These are phyloP conservation scores for Enteromius mattozi DNA, from an alignment of 2,797 vertebrate genomes.

Conservation along the genomic window DNA sequence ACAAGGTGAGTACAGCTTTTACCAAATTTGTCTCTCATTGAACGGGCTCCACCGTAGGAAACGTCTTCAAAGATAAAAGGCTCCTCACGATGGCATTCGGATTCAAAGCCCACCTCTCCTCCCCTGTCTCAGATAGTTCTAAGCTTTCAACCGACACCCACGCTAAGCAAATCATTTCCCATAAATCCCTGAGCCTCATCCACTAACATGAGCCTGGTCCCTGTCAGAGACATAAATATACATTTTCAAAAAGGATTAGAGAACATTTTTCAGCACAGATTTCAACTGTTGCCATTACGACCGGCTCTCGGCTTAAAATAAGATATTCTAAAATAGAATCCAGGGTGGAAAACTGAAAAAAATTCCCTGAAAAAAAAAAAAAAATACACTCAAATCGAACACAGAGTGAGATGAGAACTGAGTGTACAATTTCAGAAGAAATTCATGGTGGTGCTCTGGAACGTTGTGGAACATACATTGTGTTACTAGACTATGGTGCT, in stretches of 20 bases:
- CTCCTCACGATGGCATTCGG: constrained; percentile 25
- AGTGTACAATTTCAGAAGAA: not conserved
- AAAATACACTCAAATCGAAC: not conserved
- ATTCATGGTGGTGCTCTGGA: not conserved
- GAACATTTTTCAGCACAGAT: constrained; percentile 48
- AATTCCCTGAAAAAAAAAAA: not conserved
- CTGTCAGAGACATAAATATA: constrained; percentile 57
- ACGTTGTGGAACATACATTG: not conserved
- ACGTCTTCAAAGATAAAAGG: constrained; percentile 30
- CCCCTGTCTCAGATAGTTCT: constrained; percentile 38
- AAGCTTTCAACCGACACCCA: constrained; percentile 53
- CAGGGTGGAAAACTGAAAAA: constrained; percentile 8
- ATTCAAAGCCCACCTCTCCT: constrained; percentile 45
- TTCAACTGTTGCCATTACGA: constrained; percentile 51
- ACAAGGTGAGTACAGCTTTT: not conserved
- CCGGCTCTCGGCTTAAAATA: constrained; percentile 39
- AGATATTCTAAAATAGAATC: constrained; percentile 29
- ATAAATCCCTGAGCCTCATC: constrained; percentile 56
- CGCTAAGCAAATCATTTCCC: constrained; percentile 53
- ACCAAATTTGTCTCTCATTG: constrained; percentile 28
- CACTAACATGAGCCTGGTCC: constrained; percentile 45
- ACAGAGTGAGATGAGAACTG: not conserved
- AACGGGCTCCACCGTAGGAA: not conserved
- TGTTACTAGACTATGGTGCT: not conserved
- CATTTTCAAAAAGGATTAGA: constrained; percentile 57